A percentile compares a stretch with the other conserved stretches of the same genome.
Conservation (phyloP, 1,140 invertebrate genomes). For the Trichonephila clavipes region DNA sequence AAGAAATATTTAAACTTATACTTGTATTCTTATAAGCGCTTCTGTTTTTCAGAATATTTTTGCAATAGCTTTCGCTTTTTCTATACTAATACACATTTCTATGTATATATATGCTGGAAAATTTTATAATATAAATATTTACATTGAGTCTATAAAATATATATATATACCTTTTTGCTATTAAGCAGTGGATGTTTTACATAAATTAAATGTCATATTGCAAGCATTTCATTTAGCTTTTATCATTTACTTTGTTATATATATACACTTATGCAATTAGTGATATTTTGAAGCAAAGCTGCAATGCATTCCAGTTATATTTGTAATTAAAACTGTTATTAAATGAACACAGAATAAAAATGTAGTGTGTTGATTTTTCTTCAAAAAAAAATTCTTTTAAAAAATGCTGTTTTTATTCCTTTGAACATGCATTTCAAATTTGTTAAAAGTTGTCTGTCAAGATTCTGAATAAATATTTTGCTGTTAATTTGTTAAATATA, state of each 20-base stretch:
- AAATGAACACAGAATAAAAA: not conserved
- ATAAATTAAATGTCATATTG: not conserved
- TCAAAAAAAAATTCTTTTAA: not conserved
- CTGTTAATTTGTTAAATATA: too few relatives aligned
- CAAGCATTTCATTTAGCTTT: not conserved
- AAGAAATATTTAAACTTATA: too few relatives aligned
- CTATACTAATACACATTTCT: not conserved
- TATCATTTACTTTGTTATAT: not conserved
- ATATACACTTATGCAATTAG: not conserved
- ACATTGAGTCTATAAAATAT: not conserved
- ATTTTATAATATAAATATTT: conserved; percentile 20
- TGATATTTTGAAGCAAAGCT: not conserved
- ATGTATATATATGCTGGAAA: not conserved
- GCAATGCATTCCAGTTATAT: conserved; percentile 1
- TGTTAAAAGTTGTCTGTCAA: too few relatives aligned
- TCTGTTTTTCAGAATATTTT: not conserved
- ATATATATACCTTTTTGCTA: not conserved
- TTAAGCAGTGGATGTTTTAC: not conserved
- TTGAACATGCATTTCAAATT: not conserved
- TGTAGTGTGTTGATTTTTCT: not conserved
- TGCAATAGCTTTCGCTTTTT: not conserved
- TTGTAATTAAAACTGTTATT: not conserved
- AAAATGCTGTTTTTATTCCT: not conserved
- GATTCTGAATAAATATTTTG: too few relatives aligned
- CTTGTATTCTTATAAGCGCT: not conserved